Base-by-base conservation (phyloP, 2,113 vertebrate genomes). In the Serinus canaria region DNA sequence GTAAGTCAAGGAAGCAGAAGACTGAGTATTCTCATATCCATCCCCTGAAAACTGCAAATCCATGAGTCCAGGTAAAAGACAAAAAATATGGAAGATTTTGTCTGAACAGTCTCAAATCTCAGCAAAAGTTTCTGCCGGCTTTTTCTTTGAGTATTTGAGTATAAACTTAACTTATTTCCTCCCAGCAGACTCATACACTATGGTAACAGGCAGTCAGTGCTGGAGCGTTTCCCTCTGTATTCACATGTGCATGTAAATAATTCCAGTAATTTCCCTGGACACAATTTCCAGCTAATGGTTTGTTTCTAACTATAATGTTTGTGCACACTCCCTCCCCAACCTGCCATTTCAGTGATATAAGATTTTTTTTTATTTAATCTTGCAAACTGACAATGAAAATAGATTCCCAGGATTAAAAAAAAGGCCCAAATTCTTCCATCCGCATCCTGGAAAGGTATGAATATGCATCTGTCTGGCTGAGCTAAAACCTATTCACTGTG, bases 201-300 rank as follows among this genome's bases (percentile, higher is more conserved):
- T 18, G 20, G 63, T 87, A 94, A 58, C 70, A 83, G 62, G 33
- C 83, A 88, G 59, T 13, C 64, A 76, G 59, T 28, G 27, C 35
- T 90, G 87, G 90, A 92, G 35, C 0, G 0, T 56, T 94, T 95
- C 79, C 44, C 21, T 88, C 50, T 66, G 41, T 85, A 70, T 91
- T 82, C 63, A 74, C 74, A 73, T 87, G 35, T 31, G 49, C 25
- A 59, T 67, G 75, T 69, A 92, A 93, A 94, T 90, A 94, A 91
- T 92, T 91, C 78, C 75, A 86, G 6, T 90, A 74, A 88, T 94
- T 95, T 97, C 91, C 84, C 90, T 3, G 16, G 75, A 88, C 55
- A 83, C 52, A 77, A 88, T 85, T 92, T 93, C 50, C 78, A 79
- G 35, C 52, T 95, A 95, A 94, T 70, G 79, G 68, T 81, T 96